Base-by-base conservation (phyloP, 2,888 invertebrate species). In the Cantharis nigra region DNA sequence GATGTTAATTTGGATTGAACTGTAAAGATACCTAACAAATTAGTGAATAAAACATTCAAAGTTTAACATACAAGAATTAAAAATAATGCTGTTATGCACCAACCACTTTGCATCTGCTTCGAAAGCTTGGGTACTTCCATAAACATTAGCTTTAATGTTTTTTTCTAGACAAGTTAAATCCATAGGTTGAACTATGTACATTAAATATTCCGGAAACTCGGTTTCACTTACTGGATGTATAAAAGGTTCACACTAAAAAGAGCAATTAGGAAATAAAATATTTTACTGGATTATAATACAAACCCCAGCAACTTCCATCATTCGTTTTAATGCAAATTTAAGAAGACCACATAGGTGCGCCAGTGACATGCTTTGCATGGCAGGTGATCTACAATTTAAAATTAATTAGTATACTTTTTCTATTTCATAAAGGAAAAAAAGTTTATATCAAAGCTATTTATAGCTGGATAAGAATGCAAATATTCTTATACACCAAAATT, bases 41-140 rank as follows among this genome's bases (percentile, higher is more conserved):
- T 72, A 64, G 72, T 65, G 13, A 62, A 33, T 62, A 26, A 18
- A 23, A 63, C 75, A 70, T 67, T 69, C 69, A 28, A 74, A 30
- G 33, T 30, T 20, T 26, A 71, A 90, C 93, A 91, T 91, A 96
- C 97, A 91, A 85, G 96, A 94, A 90, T 97, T 97, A 87, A 95
- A 97, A 80, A 97, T 94, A 78, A 96, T 94, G 85, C 96, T 96
- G 88, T 98, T 98, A 87, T 98, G 98, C 72, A 96, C 91, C 85
- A 98, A 95, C 98, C 98, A 98, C 87, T 96, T 96, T 9, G 94
- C 93, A 88, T 98, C 98, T 0, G 95, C 94, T 75, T 96, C 90
- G 88, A 98, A 97, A 3, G 96, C 96, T 84, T 97, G 96, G 0
- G 97, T 95, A 86, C 95, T 96, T 13, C 95, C 95, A 88, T 97